phyloP scores from a whole-genome alignment of 2,113 vertebrate genomes.

The Hucho hucho region DNA sequence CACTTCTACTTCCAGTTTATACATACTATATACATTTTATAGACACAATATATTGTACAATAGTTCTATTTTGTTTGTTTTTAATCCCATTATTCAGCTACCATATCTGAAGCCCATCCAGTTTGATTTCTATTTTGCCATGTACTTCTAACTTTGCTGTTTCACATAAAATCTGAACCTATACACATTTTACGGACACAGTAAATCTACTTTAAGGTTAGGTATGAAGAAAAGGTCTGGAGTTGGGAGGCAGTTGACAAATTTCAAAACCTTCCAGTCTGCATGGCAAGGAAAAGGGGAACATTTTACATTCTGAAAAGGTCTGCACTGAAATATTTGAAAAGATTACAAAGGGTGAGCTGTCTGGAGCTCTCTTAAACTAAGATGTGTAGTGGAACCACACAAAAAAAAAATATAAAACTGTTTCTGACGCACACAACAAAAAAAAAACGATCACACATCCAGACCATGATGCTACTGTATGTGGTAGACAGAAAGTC shows the following conservation, averaged over 20 bases:
- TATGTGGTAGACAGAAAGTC: constrained; percentile 11
- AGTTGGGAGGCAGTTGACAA: background rate
- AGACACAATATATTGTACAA: too few species aligned
- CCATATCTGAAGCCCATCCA: too few species aligned
- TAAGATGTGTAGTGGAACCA: constrained; percentile 23
- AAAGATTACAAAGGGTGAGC: background rate
- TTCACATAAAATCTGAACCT: too few species aligned
- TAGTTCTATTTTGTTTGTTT: too few species aligned
- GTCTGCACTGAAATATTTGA: background rate
- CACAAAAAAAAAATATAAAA: constrained; percentile 31
- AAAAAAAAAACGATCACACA: constrained; percentile 53
- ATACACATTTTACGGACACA: too few species aligned
- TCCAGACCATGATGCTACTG: constrained; percentile 38
- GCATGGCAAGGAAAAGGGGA: background rate
- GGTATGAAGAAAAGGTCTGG: too few species aligned
- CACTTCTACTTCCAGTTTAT: too few species aligned
- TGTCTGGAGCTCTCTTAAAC: constrained; percentile 4
- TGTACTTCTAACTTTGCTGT: too few species aligned
- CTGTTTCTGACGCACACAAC: constrained; percentile 38
- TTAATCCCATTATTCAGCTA: too few species aligned
- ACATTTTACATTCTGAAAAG: background rate
- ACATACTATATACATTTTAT: too few species aligned
- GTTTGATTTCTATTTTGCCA: too few species aligned
- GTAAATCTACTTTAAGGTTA: too few species aligned
- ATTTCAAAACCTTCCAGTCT: background rate